phyloP scores from a whole-genome alignment of 2,797 vertebrate genomes.

The Synaphobranchus kaupii region DNA sequence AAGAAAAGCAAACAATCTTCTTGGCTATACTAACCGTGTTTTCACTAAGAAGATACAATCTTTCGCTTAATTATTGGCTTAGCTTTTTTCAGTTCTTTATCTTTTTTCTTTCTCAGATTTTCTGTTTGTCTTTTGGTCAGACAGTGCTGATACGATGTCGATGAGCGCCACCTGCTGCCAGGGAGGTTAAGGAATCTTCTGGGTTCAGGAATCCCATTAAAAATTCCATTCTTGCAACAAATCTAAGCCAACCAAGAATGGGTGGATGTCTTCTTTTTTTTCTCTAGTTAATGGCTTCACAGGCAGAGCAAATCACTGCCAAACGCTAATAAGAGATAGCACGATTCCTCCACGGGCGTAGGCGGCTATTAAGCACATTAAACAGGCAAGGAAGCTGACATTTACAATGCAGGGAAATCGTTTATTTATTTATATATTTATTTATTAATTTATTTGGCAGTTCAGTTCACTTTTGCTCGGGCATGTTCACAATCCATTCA shows the following conservation, averaged over 20 bases:
- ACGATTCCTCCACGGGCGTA: not conserved
- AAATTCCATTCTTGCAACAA: not conserved
- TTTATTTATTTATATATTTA: not conserved
- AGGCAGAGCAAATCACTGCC: not conserved
- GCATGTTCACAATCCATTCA: not conserved
- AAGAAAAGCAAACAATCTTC: not conserved
- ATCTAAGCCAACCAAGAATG: not conserved
- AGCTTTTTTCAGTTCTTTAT: too few relatives aligned
- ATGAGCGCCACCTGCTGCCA: not conserved
- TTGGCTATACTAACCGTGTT: not conserved
- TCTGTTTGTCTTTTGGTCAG: not conserved
- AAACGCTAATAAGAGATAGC: not conserved
- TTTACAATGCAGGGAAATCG: not conserved
- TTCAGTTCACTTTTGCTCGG: not conserved
- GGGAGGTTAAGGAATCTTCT: not conserved
- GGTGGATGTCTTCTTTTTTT: not conserved
- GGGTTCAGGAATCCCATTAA: not conserved
- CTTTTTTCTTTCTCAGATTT: too few relatives aligned
- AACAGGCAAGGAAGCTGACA: slow-evolving; percentile 1
- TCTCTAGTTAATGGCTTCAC: not conserved
- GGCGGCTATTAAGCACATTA: slow-evolving; percentile 11
- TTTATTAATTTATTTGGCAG: not conserved
- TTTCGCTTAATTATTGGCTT: too few relatives aligned
- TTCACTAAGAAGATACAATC: not conserved
- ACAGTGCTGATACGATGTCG: not conserved